A percentile compares a stretch with the other conserved stretches of the same genome.
Evolutionary conservation across 2,888 invertebrate species (phyloP).

Genomic region (Buathra laborator): DNA sequence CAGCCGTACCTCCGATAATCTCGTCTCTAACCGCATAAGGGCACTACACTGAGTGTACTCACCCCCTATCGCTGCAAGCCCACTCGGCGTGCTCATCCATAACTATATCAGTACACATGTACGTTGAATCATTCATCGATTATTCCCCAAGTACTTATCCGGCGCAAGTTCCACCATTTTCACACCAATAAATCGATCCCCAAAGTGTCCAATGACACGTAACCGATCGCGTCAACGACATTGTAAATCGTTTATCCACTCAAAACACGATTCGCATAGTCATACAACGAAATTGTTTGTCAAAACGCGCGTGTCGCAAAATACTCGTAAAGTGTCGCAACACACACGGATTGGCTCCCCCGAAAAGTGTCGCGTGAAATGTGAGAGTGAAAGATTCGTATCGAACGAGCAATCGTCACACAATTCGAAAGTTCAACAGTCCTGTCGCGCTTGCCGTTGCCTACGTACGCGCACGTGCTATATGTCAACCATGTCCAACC

Average conservation of each 20-base stretch:
- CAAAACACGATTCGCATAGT: conserved; percentile 2
- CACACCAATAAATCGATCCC: neutral
- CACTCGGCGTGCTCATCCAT: neutral
- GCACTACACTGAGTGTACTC: neutral
- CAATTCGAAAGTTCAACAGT: conserved; percentile 55
- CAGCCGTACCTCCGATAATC: neutral
- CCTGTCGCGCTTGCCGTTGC: conserved; percentile 1
- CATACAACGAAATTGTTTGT: conserved; percentile 45
- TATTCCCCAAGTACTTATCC: neutral
- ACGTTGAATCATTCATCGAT: neutral
- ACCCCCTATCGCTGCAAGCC: neutral
- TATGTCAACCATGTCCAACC: neutral
- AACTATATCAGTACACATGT: neutral
- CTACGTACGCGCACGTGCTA: neutral
- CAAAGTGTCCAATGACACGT: neutral
- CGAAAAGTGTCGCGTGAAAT: too few species aligned
- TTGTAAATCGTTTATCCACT: neutral
- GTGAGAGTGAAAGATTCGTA: neutral
- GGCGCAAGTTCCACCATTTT: neutral
- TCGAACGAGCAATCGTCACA: conserved; percentile 50
- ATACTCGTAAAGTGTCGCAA: conserved; percentile 15
- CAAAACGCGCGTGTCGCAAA: conserved; percentile 37
- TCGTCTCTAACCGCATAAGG: neutral
- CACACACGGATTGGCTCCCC: too few species aligned
- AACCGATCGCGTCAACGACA: conserved; percentile 5